Conservation (phyloP, 2,888 invertebrate species). For the Coenonympha glycerion region DNA sequence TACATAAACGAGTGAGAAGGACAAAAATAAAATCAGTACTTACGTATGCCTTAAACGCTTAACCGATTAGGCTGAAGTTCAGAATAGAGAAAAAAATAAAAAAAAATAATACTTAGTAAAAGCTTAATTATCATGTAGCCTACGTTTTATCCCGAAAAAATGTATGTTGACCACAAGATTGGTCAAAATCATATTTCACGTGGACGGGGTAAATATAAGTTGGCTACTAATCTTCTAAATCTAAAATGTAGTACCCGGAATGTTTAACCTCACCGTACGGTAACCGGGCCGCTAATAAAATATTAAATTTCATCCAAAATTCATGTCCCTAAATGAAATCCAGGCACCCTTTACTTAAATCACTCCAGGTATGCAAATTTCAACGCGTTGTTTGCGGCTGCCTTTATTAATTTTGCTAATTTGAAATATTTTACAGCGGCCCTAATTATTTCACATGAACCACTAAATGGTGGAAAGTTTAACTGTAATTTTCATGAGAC, state of each 20-base stretch:
- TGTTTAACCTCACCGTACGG: background rate
- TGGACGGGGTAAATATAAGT: too few relatives aligned
- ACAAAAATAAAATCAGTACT: too few relatives aligned
- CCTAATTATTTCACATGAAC: constrained; percentile 9
- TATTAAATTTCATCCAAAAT: constrained; percentile 31
- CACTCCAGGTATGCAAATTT: constrained; percentile 15
- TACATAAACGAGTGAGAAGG: too few relatives aligned
- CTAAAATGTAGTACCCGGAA: constrained; percentile 2
- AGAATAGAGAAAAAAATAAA: too few relatives aligned
- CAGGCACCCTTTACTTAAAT: constrained; percentile 11
- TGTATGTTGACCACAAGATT: too few relatives aligned
- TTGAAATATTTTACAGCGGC: constrained; percentile 7
- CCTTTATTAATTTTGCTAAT: constrained; percentile 16
- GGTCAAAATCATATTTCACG: too few relatives aligned
- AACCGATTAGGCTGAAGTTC: too few relatives aligned
- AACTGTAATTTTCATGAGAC: background rate
- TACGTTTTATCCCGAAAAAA: too few relatives aligned
- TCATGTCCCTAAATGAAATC: constrained; percentile 10
- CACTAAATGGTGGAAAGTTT: background rate
- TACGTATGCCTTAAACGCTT: too few relatives aligned
- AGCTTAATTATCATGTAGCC: too few relatives aligned
- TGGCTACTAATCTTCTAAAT: too few relatives aligned
- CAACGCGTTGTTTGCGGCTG: constrained; percentile 10
- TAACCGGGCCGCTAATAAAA: constrained; percentile 30
- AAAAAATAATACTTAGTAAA: too few relatives aligned